Base-by-base conservation (phyloP, 35 echinoderm and acorn worm genomes). In the Patiria miniata region DNA sequence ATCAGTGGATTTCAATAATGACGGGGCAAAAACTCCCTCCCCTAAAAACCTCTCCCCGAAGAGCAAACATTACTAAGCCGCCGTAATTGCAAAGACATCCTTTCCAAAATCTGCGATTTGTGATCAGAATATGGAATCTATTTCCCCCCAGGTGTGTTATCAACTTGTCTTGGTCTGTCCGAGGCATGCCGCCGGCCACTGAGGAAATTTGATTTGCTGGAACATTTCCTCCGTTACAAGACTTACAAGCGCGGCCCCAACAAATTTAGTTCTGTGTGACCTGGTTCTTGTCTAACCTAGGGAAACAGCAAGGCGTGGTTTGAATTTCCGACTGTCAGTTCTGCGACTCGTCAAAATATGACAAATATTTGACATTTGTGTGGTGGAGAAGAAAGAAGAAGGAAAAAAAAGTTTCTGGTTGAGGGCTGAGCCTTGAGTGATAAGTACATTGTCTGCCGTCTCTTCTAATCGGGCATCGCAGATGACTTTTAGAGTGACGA, bases 261-360 rank as follows among this genome's bases (percentile, higher is more conserved):
- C 18, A 9, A 16, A 73, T 26, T 73, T 73, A 73, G 34, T 73
- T 73, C 34, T 32, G 65, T 73, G 34, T 73, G 65, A 73, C 65
- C 65, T 73, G 65, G 26, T 73, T 73, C 34, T 73, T 73, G 65
- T 73, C 34, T 73, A 32, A 73, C 65, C 65, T 34, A 23, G 34
- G 65, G 65, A 73, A 73, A 73, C 65, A 26, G 30, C 15, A 14
- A 73, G 65, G 65, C 65, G 65, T 73, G 65, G 65, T 73, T 73
- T 73, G 34, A 73, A 73, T 73, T 73, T 73, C 65, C 65, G 65
- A 73, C 65, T 73, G 65, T 73, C 65, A 73, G 65, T 73, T 14
- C 12, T 73, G 65, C 34, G 21, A 26, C 65, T 73, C 65, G 65
- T 73, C 65, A 73, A 73, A 34, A 73, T 73, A 73, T 73, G 65